These are phyloP conservation scores for Platichthys flesus DNA, from an alignment of 2,113 vertebrate genomes.

Conservation along the genomic window DNA sequence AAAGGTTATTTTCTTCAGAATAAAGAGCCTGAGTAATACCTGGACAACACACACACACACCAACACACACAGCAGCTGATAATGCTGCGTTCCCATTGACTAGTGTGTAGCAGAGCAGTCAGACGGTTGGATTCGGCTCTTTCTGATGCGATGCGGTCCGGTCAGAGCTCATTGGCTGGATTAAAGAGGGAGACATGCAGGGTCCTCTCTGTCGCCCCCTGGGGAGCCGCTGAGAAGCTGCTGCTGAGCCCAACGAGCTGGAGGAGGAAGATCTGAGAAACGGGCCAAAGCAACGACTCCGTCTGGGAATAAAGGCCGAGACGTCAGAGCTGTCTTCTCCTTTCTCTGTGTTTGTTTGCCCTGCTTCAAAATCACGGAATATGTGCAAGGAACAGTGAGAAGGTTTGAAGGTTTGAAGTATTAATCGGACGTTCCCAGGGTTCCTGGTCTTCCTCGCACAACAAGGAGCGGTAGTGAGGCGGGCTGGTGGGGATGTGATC, in stretches of 20 bases:
- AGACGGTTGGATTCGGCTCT: conserved; percentile 10
- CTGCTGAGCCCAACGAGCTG: background rate
- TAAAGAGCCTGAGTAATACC: no score
- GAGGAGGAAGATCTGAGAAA: conserved; percentile 36
- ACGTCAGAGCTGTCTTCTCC: conserved; percentile 16
- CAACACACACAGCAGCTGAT: conserved; percentile 7
- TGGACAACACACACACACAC: background rate
- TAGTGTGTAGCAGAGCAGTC: conserved; percentile 30
- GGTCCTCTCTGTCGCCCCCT: background rate
- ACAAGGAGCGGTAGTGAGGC: no score
- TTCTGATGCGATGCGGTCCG: background rate
- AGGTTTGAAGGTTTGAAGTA: conserved; percentile 17
- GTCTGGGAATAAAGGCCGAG: conserved; percentile 29
- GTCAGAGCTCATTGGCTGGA: conserved; percentile 48
- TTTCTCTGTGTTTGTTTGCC: conserved; percentile 2
- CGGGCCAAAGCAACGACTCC: background rate
- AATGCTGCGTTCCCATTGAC: conserved; percentile 29
- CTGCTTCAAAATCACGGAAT: background rate
- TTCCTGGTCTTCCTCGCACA: no score
- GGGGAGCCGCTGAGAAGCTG: conserved; percentile 7
- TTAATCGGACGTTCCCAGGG: background rate
- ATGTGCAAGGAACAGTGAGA: no score
- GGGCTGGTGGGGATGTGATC: no score
- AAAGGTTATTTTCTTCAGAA: no score
- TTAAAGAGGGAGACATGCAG: conserved; percentile 11